A percentile compares a stretch with the other conserved stretches of the same genome.
Evolutionary conservation across 2,113 vertebrate species (phyloP).

Genomic region (Sinocyclocheilus anophthalmus): DNA sequence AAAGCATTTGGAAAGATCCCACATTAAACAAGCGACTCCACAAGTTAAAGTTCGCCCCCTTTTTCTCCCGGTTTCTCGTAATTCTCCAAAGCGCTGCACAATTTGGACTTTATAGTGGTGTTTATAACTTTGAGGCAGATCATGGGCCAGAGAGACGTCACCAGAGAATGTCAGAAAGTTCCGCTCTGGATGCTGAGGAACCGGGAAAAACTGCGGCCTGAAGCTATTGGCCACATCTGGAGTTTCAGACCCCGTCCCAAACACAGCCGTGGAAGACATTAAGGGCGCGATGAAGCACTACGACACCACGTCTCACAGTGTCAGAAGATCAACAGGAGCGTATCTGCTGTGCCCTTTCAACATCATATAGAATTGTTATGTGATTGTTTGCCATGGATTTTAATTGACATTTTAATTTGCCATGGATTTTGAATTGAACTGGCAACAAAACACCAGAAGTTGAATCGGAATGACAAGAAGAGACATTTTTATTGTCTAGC

Average conservation of each 20-base stretch:
- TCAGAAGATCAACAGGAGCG: background rate
- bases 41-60: background rate
- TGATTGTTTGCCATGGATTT: background rate
- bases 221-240: conserved; percentile 43
- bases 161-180: conserved; percentile 39
- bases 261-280: conserved; percentile 19
- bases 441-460: background rate
- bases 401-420: too few species aligned
- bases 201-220: conserved; percentile 46
- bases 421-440: background rate
- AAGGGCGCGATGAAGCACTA: background rate
- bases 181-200: conserved; percentile 51
- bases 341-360: background rate
- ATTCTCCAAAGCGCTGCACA: conserved; percentile 28
- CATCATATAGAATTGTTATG: background rate
- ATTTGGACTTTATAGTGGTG: conserved; percentile 42
- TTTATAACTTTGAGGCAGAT: conserved; percentile 39
- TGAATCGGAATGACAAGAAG: background rate
- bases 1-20: conserved; percentile 23
- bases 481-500: background rate
- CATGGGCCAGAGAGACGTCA: conserved; percentile 43
- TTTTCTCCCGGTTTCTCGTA: conserved; percentile 13
- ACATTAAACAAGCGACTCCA: conserved; percentile 28
- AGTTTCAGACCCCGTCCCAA: conserved; percentile 18
- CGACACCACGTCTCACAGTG: background rate